Evolutionary conservation across 2,113 vertebrate genomes (phyloP).

Genomic region (Myrmecobius fasciatus): DNA sequence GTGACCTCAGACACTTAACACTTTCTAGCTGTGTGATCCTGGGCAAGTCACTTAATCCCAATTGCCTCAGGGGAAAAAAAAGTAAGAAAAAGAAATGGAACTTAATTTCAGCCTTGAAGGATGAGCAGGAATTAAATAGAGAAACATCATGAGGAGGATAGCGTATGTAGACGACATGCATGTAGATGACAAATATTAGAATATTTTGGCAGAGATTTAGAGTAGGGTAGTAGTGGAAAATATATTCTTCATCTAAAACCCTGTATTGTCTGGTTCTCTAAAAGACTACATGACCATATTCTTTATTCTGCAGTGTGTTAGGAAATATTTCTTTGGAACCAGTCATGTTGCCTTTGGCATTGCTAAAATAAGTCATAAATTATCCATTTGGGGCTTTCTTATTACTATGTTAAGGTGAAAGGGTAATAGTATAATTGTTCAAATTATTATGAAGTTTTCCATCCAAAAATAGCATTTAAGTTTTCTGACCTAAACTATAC

Average conservation of each 20-base stretch:
- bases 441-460: constrained; percentile 32
- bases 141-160: background rate
- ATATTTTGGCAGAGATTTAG: background rate
- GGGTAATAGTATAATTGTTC: constrained; percentile 24
- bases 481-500: constrained; percentile 24
- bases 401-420: constrained; percentile 34
- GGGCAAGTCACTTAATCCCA: too few relatives aligned
- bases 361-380: constrained; percentile 9
- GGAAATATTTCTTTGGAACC: constrained; percentile 16
- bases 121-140: background rate
- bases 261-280: background rate
- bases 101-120: background rate
- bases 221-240: too few relatives aligned
- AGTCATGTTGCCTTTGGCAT: background rate
- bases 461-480: constrained; percentile 54
- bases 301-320: background rate
- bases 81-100: background rate
- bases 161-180: rapidly evolving
- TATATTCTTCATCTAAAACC: background rate
- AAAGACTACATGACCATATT: background rate
- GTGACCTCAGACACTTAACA: too few relatives aligned
- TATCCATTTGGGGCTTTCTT: constrained; percentile 33
- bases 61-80: too few relatives aligned
- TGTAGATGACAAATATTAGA: background rate
- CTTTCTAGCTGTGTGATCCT: too few relatives aligned